Conservation (phyloP, 2,888 invertebrate species). For the Portevinia maculata region DNA sequence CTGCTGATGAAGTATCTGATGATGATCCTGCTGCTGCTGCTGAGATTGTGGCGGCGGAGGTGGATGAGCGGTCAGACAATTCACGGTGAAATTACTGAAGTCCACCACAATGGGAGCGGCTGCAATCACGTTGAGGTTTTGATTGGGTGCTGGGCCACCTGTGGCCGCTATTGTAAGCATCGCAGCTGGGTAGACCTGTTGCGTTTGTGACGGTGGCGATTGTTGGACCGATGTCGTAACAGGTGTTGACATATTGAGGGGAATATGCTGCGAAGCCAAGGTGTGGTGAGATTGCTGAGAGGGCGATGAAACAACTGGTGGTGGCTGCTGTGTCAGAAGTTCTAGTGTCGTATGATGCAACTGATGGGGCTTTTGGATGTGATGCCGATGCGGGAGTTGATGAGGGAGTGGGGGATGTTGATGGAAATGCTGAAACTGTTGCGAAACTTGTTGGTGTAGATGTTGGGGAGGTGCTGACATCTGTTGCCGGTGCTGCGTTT, state of each 20-base stretch:
- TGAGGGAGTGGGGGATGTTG: slow-evolving; percentile 67
- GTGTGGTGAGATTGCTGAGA: slow-evolving; percentile 69
- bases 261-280: slow-evolving; percentile 57
- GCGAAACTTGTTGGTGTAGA: slow-evolving; percentile 59
- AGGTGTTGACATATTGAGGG: slow-evolving; percentile 66
- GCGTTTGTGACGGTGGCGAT: slow-evolving; percentile 66
- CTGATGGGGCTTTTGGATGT: slow-evolving; percentile 65
- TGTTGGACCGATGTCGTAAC: slow-evolving; percentile 72
- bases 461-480: slow-evolving; percentile 53
- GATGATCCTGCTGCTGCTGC: slow-evolving; percentile 54
- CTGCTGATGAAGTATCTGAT: slow-evolving; percentile 77
- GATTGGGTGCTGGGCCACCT: slow-evolving; percentile 76
- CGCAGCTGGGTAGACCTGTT: slow-evolving; percentile 74
- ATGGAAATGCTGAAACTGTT: slow-evolving; percentile 75
- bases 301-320: slow-evolving; percentile 49
- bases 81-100: slow-evolving; percentile 78
- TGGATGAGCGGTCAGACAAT: slow-evolving; percentile 76
- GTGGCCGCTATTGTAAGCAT: slow-evolving; percentile 76
- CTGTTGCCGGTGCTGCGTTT: slow-evolving; percentile 63
- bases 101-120: slow-evolving; percentile 79
- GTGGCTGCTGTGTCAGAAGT: slow-evolving; percentile 72
- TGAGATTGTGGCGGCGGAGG: slow-evolving; percentile 61
- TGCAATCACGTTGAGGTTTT: slow-evolving; percentile 78
- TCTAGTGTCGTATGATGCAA: slow-evolving; percentile 57
- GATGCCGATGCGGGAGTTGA: slow-evolving; percentile 67